phyloP scores from a whole-genome alignment of 2,888 invertebrate genomes.

The Phortica magna region DNA sequence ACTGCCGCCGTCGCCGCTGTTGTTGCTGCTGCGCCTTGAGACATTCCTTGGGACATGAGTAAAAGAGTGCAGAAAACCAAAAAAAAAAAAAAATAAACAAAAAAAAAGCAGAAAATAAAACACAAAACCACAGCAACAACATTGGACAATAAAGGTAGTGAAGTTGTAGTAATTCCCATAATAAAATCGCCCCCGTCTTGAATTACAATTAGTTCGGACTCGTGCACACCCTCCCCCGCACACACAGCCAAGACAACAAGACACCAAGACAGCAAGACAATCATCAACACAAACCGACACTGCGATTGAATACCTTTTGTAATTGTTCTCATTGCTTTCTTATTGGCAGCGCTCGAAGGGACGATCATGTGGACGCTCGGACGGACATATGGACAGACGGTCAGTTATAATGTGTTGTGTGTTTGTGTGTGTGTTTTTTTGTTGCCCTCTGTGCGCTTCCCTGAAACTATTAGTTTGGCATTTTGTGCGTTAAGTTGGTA shows the following conservation, averaged over 20 bases:
- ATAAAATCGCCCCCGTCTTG: conserved; percentile 77
- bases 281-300: neutral
- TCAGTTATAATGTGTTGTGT: conserved; percentile 25
- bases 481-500: conserved; percentile 77
- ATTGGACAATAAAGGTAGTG: conserved; percentile 44
- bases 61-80: no score
- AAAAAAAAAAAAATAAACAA: neutral
- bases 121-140: neutral
- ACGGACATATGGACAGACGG: neutral
- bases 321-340: conserved; percentile 32
- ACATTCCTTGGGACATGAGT: neutral
- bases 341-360: neutral
- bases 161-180: conserved; percentile 75
- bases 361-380: neutral
- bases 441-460: conserved; percentile 50
- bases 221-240: neutral
- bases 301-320: conserved; percentile 24
- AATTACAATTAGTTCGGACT: conserved; percentile 73
- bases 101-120: neutral
- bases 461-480: conserved; percentile 72
- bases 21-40: neutral
- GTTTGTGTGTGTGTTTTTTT: conserved; percentile 32
- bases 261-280: no score
- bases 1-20: neutral
- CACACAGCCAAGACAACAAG: no score